Evolutionary conservation across 2,113 vertebrate genomes (phyloP).

Genomic region (Rhegmatorhina hoffmannsi): DNA sequence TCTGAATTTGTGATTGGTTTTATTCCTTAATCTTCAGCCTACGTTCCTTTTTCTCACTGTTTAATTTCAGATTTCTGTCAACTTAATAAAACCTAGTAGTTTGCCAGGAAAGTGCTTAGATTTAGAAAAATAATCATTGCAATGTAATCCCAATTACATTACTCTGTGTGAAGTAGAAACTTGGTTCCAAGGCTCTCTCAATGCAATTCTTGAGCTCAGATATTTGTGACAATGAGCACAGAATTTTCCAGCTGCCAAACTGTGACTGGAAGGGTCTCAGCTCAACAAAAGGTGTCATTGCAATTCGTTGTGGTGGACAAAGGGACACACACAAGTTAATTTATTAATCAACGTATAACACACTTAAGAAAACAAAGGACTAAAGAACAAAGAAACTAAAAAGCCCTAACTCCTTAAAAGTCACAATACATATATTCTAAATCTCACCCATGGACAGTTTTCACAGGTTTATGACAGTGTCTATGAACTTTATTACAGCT

Average conservation of each 20-base stretch:
- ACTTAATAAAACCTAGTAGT: background rate
- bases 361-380: too few relatives aligned
- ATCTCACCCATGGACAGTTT: too few relatives aligned
- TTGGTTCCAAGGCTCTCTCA: background rate
- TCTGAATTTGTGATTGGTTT: background rate
- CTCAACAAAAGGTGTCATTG: background rate
- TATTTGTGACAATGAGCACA: background rate
- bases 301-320: too few relatives aligned
- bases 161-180: background rate
- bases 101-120: background rate
- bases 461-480: too few relatives aligned
- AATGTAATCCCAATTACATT: background rate
- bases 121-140: background rate
- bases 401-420: too few relatives aligned
- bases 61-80: constrained; percentile 7
- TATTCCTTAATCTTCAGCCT: background rate
- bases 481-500: too few relatives aligned
- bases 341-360: too few relatives aligned
- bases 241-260: background rate
- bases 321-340: too few relatives aligned
- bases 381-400: too few relatives aligned
- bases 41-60: background rate
- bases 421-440: too few relatives aligned
- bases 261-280: background rate
- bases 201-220: background rate